Base-by-base conservation (phyloP, 2,113 vertebrate genomes). In the Pitta sordida region DNA sequence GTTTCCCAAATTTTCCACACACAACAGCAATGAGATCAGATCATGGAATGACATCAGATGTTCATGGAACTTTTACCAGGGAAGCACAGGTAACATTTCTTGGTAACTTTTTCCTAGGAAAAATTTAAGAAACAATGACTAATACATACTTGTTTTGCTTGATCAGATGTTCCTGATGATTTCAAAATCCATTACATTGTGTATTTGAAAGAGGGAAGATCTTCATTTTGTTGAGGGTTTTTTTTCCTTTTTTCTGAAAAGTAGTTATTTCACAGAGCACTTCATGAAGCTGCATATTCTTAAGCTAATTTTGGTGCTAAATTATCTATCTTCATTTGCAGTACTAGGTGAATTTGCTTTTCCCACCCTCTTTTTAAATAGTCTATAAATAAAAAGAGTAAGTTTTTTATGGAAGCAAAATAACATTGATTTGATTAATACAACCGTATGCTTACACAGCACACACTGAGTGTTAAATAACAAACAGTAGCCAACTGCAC, bases 401-500 rank as follows among this genome's bases (percentile, higher is more conserved):
- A 77, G 21, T 77, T 87, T 92, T 80, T 13, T 46, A 73, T 44
- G n/a, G 49, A 86, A 88, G 22, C 7, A 89, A 91, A 96, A 70
- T 68, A 88, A 85, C 4, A 14, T 63, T 95, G 82, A 62, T 93
- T 90, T 97, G 94, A 95, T 93, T 91, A 96, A 96, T 87, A 65
- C 29, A 94, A 73, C 43, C 0, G 12, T 79, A 53, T 48, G 64
- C 88, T 94, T 97, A 81, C 90, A 94, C 93, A 96, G 96, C 89
- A 95, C 68, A 86, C 74, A 13, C 37, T 34, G 68, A 58, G 73
- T 62, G 83, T 94, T 97, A 95, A 97, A 96, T 88, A 96, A 96
- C 90, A 83, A 96, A 95, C 79, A 80, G 94, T 80, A 95, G 96
- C 96, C 97, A 94, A 94, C 52, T 85, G 87, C 87, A 75, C 73